Percentiles rank a stretch among this genome's conserved stretches.
Evolutionary conservation across 2,113 vertebrate genomes (phyloP).

Genomic region (Sterrhoptilus dennistouni): DNA sequence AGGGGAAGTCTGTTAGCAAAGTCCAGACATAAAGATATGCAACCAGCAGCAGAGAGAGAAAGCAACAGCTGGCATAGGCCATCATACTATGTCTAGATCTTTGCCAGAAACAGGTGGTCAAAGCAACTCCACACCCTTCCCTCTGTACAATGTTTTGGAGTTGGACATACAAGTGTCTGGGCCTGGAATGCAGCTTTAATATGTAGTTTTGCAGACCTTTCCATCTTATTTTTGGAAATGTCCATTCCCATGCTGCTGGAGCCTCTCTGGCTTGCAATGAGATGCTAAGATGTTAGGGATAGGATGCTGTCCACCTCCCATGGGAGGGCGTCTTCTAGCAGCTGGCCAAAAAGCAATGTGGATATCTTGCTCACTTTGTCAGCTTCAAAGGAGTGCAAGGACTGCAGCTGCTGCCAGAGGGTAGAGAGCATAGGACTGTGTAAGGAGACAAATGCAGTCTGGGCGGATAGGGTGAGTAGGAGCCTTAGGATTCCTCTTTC

Average conservation of each 20-base stretch:
- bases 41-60: slow-evolving; percentile 30
- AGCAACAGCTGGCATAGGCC: slow-evolving; percentile 69
- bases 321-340: not conserved
- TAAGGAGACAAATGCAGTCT: slow-evolving; percentile 55
- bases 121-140: slow-evolving; percentile 3
- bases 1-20: slow-evolving; percentile 1
- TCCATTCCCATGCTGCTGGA: not conserved
- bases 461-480: slow-evolving; percentile 21
- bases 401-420: slow-evolving; percentile 55
- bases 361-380: not conserved
- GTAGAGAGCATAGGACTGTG: not conserved
- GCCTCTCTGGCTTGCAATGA: not conserved
- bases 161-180: not conserved
- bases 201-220: slow-evolving; percentile 4
- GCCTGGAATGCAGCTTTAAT: slow-evolving; percentile 38
- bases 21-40: not conserved
- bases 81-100: slow-evolving; percentile 61
- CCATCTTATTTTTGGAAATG: slow-evolving; percentile 35
- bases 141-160: not conserved
- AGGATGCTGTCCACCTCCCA: not conserved
- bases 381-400: not conserved
- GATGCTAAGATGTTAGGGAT: not conserved
- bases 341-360: not conserved
- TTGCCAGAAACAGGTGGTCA: slow-evolving; percentile 65
- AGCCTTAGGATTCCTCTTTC: slow-evolving; percentile 54